phyloP scores from a whole-genome alignment of 2,113 vertebrate species.

The Myxocyprinus asiaticus region DNA sequence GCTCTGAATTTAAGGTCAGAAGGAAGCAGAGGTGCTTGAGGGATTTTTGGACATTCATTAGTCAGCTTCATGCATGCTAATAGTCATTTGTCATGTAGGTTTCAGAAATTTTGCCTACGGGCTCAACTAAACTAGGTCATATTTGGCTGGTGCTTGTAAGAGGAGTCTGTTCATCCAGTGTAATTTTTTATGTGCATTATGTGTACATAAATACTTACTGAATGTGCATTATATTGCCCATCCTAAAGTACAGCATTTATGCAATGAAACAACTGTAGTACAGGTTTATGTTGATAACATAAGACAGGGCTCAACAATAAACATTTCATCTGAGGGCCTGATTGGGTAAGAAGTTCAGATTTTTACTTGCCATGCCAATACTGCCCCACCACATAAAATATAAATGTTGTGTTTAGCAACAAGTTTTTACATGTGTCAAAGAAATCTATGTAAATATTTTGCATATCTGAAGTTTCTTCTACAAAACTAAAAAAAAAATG shows the following conservation, averaged over 20 bases:
- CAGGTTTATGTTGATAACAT: no score
- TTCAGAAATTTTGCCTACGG: constrained; percentile 15
- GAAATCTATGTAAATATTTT: no score
- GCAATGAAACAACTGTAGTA: not conserved
- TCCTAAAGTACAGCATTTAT: not conserved
- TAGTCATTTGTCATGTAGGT: constrained; percentile 31
- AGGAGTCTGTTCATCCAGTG: not conserved
- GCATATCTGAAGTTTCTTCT: no score
- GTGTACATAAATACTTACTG: not conserved
- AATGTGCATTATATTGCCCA: no score
- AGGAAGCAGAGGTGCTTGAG: not conserved
- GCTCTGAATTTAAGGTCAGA: constrained; percentile 17
- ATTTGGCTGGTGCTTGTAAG: constrained; percentile 19
- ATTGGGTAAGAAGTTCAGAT: no score
- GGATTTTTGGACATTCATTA: not conserved
- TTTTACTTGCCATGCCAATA: no score
- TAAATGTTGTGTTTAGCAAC: no score
- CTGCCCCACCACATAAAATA: no score
- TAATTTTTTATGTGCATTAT: not conserved
- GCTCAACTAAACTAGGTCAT: constrained; percentile 17
- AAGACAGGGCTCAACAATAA: no score
- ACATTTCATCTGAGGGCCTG: no score
- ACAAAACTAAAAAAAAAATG: no score
- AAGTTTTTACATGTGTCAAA: no score
- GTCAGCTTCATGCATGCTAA: constrained; percentile 23